phyloP scores from a whole-genome alignment of 2,797 vertebrate species.

The Chlorospingus flavigularis region DNA sequence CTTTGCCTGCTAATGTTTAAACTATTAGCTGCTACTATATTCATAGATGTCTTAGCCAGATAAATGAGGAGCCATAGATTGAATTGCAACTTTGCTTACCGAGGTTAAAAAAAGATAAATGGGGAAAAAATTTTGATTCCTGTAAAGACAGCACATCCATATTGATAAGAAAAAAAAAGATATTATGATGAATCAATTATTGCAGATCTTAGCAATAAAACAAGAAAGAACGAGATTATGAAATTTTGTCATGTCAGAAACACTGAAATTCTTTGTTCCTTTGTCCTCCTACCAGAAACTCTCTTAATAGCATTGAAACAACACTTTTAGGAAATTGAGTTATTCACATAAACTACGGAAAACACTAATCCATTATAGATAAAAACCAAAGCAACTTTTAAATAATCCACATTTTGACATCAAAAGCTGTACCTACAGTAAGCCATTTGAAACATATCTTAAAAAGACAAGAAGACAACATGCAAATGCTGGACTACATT shows the following conservation, averaged over 20 bases:
- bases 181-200: background rate
- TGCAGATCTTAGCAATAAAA: background rate
- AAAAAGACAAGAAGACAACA: background rate
- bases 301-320: background rate
- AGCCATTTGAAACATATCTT: background rate
- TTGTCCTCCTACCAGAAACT: background rate
- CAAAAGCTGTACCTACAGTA: background rate
- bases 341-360: background rate
- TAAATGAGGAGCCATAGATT: background rate
- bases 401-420: background rate
- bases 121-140: background rate
- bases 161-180: background rate
- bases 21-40: background rate
- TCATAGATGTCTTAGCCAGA: background rate
- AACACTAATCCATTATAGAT: background rate
- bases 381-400: background rate
- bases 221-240: background rate
- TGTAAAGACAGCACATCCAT: background rate
- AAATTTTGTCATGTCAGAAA: background rate
- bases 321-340: background rate
- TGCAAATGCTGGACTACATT: background rate
- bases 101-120: background rate
- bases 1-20: background rate
- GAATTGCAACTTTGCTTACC: background rate
- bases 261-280: background rate